Conservation (phyloP, 2,888 invertebrate genomes). For the Gymnoscelis rufifasciata region DNA sequence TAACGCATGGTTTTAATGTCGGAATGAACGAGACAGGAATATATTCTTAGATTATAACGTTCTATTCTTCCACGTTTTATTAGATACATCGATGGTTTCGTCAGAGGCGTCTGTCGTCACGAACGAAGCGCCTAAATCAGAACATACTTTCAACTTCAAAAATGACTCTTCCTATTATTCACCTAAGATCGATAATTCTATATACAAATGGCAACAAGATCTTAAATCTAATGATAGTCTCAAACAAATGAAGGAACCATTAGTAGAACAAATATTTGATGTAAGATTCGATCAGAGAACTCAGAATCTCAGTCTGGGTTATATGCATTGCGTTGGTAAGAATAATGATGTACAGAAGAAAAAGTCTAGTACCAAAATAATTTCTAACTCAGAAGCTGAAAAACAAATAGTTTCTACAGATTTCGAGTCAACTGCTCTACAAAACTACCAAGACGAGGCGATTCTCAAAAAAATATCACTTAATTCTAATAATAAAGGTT, state of each 20-base stretch:
- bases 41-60: background rate
- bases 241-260: conserved; percentile 16
- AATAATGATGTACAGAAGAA: conserved; percentile 22
- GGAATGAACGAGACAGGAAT: no score
- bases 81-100: conserved; percentile 20
- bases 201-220: conserved; percentile 21
- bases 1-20: no score
- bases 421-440: conserved; percentile 42
- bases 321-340: conserved; percentile 44
- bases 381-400: conserved; percentile 43
- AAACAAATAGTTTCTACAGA: conserved; percentile 49
- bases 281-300: conserved; percentile 13
- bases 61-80: background rate
- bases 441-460: conserved; percentile 23
- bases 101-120: conserved; percentile 13
- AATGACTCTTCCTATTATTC: conserved; percentile 15
- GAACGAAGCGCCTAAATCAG: conserved; percentile 2
- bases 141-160: background rate
- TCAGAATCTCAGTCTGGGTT: conserved; percentile 39
- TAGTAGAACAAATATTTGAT: conserved; percentile 19
- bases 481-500: conserved; percentile 15
- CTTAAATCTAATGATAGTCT: conserved; percentile 16
- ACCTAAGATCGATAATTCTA: conserved; percentile 16
- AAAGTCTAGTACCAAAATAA: conserved; percentile 35
- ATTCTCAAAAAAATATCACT: conserved; percentile 28